phyloP scores from a whole-genome alignment of 2,797 vertebrate species.

The Epinephelus malabaricus region DNA sequence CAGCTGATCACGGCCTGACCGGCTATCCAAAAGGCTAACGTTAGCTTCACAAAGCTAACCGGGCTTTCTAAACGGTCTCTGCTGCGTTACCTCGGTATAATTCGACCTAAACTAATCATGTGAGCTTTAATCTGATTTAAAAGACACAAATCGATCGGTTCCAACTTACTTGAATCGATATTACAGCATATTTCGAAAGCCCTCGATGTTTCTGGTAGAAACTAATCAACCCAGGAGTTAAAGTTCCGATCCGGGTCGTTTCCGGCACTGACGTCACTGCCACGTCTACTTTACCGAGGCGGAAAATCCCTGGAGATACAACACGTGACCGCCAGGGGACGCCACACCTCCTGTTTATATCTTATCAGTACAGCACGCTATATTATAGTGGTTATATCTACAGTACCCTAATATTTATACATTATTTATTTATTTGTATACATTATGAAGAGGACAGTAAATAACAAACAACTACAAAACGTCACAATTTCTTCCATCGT shows the following conservation, averaged over 20 bases:
- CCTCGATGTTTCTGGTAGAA: conserved; percentile 55
- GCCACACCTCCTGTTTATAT: not conserved
- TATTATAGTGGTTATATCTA: no score
- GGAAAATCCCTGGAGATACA: not conserved
- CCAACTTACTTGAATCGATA: conserved; percentile 62
- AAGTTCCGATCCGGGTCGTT: conserved; percentile 85
- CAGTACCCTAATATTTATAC: no score
- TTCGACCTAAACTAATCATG: conserved; percentile 3
- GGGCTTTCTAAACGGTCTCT: conserved; percentile 2
- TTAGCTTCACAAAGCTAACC: conserved; percentile 63
- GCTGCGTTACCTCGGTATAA: not conserved
- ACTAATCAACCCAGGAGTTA: conserved; percentile 75
- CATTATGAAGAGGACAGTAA: no score
- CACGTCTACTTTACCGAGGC: conserved; percentile 83
- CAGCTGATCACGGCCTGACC: conserved; percentile 80
- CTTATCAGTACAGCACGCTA: no score
- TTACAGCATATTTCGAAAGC: conserved; percentile 55
- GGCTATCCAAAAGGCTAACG: conserved; percentile 69
- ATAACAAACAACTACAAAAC: not conserved
- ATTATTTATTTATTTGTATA: no score
- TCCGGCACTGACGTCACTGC: conserved; percentile 89
- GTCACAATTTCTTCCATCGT: not conserved
- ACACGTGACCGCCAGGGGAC: not conserved
- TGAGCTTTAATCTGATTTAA: rapidly evolving
- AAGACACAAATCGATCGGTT: not conserved